Evolutionary conservation across 2,888 invertebrate species (phyloP).

Genomic region (Drosophila kuntzei): DNA sequence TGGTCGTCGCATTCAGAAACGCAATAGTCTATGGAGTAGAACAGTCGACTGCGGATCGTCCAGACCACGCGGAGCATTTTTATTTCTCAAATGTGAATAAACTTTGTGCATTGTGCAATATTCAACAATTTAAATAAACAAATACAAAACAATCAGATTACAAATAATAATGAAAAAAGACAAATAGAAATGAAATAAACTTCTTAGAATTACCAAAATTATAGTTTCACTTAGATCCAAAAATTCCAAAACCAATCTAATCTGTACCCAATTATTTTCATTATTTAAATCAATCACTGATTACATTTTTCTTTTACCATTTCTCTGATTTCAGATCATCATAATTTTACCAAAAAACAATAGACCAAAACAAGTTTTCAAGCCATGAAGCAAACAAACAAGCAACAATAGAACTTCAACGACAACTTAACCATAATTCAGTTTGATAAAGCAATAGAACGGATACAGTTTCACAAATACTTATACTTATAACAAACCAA

Average conservation of each 20-base stretch:
- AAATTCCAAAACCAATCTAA: background rate
- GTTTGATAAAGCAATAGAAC: slow-evolving; percentile 82
- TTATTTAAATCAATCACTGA: slow-evolving; percentile 3
- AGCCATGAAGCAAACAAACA: slow-evolving; percentile 53
- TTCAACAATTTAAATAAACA: background rate
- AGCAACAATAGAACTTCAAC: slow-evolving; percentile 69
- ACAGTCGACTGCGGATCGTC: slow-evolving; percentile 80
- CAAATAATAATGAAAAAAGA: background rate
- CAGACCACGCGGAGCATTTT: slow-evolving; percentile 77
- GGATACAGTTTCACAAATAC: slow-evolving; percentile 57
- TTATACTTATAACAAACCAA: slow-evolving; percentile 20
- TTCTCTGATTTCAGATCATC: slow-evolving; percentile 80
- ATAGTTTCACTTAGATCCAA: no score
- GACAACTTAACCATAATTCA: slow-evolving; percentile 81
- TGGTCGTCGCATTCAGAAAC: slow-evolving; percentile 63
- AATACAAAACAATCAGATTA: background rate
- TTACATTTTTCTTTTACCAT: slow-evolving; percentile 12
- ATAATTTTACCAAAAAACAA: slow-evolving; percentile 82
- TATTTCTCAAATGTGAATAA: slow-evolving; percentile 78
- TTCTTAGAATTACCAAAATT: background rate
- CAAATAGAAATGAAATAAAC: background rate
- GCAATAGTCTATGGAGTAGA: slow-evolving; percentile 81
- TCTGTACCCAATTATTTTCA: background rate
- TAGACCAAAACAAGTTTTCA: slow-evolving; percentile 81
- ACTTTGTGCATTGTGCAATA: slow-evolving; percentile 30